Evolutionary conservation across 64 coral and sea anemone species (phyloP).

Genomic region (Pocillopora damicornis): DNA sequence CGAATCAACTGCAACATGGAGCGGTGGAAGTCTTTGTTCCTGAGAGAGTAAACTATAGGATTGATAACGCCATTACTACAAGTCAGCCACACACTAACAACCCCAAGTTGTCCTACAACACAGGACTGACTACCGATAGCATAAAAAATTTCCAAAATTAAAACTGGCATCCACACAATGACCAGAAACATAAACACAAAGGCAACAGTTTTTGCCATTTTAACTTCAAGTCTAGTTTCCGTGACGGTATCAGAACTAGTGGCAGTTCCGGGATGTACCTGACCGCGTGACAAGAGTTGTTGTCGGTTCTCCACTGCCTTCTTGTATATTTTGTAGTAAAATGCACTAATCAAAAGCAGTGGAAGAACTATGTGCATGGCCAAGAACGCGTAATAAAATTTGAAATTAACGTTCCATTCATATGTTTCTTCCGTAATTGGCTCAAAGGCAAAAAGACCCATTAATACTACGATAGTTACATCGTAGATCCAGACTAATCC

Average conservation of each 20-base stretch:
- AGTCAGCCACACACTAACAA: slow-evolving; percentile 35
- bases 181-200: slow-evolving; percentile 48
- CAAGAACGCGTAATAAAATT: slow-evolving; percentile 32
- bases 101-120: slow-evolving; percentile 27
- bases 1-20: slow-evolving; percentile 35
- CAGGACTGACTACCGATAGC: slow-evolving; percentile 21
- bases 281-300: slow-evolving; percentile 24
- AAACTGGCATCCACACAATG: slow-evolving; percentile 41
- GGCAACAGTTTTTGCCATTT: slow-evolving; percentile 49
- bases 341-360: not conserved
- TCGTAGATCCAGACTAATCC: slow-evolving; percentile 12
- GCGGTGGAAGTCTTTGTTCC: slow-evolving; percentile 41
- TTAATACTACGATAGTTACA: not conserved
- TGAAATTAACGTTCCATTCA: slow-evolving; percentile 42
- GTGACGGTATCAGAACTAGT: not conserved
- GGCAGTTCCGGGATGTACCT: slow-evolving; percentile 4
- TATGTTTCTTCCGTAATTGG: not conserved
- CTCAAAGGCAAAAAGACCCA: slow-evolving; percentile 14
- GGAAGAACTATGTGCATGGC: slow-evolving; percentile 31
- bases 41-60: slow-evolving; percentile 40
- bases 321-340: slow-evolving; percentile 44
- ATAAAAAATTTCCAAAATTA: slow-evolving; percentile 43
- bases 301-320: slow-evolving; percentile 25
- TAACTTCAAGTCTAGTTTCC: slow-evolving; percentile 40
- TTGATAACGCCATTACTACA: slow-evolving; percentile 44